Base-by-base conservation (phyloP, 1,140 invertebrate genomes). In the Cydia splendana region DNA sequence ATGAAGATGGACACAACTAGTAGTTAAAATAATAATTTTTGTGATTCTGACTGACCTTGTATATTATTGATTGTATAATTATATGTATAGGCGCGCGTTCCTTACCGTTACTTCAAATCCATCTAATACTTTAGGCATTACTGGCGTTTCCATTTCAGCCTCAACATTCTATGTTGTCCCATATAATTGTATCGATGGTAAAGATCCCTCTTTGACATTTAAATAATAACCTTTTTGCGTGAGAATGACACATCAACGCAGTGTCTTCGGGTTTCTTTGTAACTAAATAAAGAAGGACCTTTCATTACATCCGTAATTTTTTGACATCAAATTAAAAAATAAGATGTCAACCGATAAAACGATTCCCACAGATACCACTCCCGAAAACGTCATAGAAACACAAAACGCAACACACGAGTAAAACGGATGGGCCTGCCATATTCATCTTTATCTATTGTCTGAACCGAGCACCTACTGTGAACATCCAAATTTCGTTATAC, bases 341-440 rank as follows among this genome's bases (percentile, higher is more conserved):
- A 13, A 13, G 45, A 3, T 45, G 42, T 48, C 34, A 71, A 62
- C 2, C 57, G 53, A 62, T 62, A 62, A 62, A 62, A 69, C 30
- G 30, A 34, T 78, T 77, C 79, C 79, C 77, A 48, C 45, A 78
- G 75, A 77, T 77, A 65, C 67, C 77, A 76, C 78, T 62, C 73
- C 62, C 77, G 73, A 76, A 74, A 84, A 83, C 84, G 84, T 82
- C 84, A 85, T 83, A 83, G 84, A 85, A 85, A 85, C 80, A 78
- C 57, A 76, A 82, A 48, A 48, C 45, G 45, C 45, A 15, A 15
- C 45, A 48, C 45, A 82, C 82, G 67, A 77, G 69, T 76, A 79
- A 38, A 78, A 65, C 75, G 71, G 77, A 77, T 78, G 80, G 82
- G 74, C 82, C 80, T 74, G 80, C 82, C 79, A 82, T 78, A 82